phyloP scores from a whole-genome alignment of 2,113 vertebrate species.

The Chaetorhynchus papuensis region DNA sequence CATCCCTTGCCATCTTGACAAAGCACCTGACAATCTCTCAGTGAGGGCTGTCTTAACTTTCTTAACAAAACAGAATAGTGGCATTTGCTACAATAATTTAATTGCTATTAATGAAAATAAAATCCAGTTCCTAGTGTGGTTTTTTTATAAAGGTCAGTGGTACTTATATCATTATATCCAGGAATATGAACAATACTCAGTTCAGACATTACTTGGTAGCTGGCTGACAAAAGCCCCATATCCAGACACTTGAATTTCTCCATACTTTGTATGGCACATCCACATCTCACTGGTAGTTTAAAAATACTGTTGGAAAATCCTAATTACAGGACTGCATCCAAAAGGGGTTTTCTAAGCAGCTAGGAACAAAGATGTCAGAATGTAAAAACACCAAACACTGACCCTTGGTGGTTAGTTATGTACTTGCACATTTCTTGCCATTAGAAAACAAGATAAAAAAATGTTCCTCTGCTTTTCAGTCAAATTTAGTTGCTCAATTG shows the following conservation, averaged over 20 bases:
- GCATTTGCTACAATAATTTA: neutral
- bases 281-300: neutral
- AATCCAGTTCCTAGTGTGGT: neutral
- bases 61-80: neutral
- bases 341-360: neutral
- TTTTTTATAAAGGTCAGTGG: neutral
- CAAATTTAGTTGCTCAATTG: neutral
- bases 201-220: neutral
- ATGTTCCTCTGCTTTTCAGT: neutral
- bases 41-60: neutral
- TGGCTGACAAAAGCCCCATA: neutral
- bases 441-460: neutral
- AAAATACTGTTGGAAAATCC: neutral
- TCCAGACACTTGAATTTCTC: neutral
- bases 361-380: slow-evolving; percentile 10
- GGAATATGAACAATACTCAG: neutral
- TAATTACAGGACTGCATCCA: neutral
- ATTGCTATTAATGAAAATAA: neutral
- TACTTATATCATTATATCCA: neutral
- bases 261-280: neutral
- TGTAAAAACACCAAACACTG: slow-evolving; percentile 33
- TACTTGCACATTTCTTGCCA: slow-evolving; percentile 28
- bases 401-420: slow-evolving; percentile 37
- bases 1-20: neutral
- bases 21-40: neutral